phyloP scores from a whole-genome alignment of 1,140 invertebrate genomes.

The Bombus confusus region DNA sequence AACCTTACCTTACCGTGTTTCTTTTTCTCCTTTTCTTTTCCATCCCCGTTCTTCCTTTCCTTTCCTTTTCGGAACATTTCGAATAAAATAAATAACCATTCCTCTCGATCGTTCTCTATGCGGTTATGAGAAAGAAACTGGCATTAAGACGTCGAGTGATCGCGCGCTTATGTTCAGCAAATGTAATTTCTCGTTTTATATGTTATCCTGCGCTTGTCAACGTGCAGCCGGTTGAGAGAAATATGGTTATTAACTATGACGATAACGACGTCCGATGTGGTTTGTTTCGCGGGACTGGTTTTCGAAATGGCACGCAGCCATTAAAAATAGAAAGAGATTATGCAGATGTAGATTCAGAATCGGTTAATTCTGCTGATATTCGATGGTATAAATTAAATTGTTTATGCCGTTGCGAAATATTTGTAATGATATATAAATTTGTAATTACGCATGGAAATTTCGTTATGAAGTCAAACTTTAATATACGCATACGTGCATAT shows the following conservation, averaged over 20 bases:
- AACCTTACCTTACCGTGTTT: background rate
- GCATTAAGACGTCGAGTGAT: slow-evolving; percentile 19
- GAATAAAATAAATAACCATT: slow-evolving; percentile 1
- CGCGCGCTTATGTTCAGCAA: background rate
- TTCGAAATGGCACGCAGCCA: slow-evolving; percentile 1
- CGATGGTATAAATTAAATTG: slow-evolving; percentile 2
- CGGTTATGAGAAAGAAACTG: background rate
- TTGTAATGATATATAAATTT: background rate
- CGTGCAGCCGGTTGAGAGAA: background rate
- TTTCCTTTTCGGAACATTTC: background rate
- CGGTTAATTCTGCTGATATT: background rate
- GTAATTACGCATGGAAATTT: background rate
- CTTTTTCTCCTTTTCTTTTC: background rate
- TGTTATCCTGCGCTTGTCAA: slow-evolving; percentile 5
- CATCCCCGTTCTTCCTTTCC: background rate
- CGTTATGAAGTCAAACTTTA: background rate
- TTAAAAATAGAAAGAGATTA: slow-evolving; percentile 15
- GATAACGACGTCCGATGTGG: slow-evolving; percentile 3
- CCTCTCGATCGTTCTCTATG: background rate
- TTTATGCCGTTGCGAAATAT: background rate
- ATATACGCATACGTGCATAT: background rate
- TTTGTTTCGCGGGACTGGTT: background rate
- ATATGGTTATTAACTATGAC: slow-evolving; percentile 21
- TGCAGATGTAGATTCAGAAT: background rate
- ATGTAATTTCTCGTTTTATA: background rate